Evolutionary conservation across 2,797 vertebrate species (phyloP).

Genomic region (Sebastes aleutianus): DNA sequence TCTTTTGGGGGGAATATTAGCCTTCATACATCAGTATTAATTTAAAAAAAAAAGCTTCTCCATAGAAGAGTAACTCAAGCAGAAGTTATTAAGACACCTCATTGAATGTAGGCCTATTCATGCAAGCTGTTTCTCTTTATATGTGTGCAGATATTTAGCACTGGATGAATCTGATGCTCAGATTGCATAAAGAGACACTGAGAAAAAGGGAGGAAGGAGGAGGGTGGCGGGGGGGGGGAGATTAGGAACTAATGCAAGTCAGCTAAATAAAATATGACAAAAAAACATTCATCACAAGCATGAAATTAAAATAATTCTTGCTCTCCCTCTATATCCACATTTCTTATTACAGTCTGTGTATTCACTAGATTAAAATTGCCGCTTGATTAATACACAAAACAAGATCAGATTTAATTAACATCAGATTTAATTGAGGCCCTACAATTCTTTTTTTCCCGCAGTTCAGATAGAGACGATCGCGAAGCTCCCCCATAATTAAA

Average conservation of each 20-base stretch:
- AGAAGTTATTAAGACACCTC: constrained; percentile 56
- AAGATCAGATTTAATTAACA: constrained; percentile 90
- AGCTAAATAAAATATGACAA: constrained; percentile 71
- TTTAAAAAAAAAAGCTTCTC: not conserved
- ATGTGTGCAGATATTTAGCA: constrained; percentile 62
- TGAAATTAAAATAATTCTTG: constrained; percentile 85
- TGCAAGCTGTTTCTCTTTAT: constrained; percentile 59
- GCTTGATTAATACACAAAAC: constrained; percentile 88
- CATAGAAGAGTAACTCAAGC: constrained; percentile 50
- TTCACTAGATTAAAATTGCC: constrained; percentile 87
- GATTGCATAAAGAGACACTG: constrained; percentile 62
- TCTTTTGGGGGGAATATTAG: constrained; percentile 8
- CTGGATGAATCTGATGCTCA: constrained; percentile 65
- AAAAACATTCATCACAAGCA: constrained; percentile 79
- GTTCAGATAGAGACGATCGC: constrained; percentile 77
- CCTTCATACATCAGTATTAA: not conserved
- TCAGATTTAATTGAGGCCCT: constrained; percentile 86
- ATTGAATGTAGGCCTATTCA: constrained; percentile 40
- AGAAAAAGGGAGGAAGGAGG: not conserved
- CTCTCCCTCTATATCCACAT: constrained; percentile 76
- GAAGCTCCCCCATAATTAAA: constrained; percentile 77
- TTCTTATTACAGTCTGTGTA: constrained; percentile 78
- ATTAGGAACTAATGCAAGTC: constrained; percentile 78
- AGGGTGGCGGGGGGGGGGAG: constrained; percentile 3
- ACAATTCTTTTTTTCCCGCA: constrained; percentile 75